Evolutionary conservation across 2,888 invertebrate species (phyloP).

Genomic region (Eurytoma adleriae): DNA sequence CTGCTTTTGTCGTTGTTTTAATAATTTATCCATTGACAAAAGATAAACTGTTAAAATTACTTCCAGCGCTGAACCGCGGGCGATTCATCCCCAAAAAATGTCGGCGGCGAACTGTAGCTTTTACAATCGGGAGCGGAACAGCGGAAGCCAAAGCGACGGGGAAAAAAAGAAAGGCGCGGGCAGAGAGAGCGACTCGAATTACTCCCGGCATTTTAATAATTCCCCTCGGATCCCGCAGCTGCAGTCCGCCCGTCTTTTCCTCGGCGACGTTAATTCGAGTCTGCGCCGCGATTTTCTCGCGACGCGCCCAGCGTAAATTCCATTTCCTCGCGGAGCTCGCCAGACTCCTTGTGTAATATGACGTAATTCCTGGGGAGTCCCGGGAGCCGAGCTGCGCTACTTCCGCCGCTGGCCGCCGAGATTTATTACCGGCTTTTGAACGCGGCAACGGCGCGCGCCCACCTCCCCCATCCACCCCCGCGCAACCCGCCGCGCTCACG

Average conservation of each 20-base stretch:
- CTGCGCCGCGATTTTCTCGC: slow-evolving; percentile 12
- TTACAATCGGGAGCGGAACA: not conserved
- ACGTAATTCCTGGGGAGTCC: slow-evolving; percentile 30
- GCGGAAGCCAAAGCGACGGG: not conserved
- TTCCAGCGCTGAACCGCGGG: not conserved
- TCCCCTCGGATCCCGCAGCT: not conserved
- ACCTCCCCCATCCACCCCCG: not conserved
- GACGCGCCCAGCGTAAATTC: slow-evolving; percentile 29
- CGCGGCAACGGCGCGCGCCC: not conserved
- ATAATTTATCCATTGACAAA: too few species aligned
- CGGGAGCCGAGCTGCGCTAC: slow-evolving; percentile 6
- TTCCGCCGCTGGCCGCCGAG: slow-evolving; percentile 22
- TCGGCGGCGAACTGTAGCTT: not conserved
- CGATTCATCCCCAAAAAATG: too few species aligned
- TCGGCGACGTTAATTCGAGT: slow-evolving; percentile 21
- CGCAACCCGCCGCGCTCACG: not conserved
- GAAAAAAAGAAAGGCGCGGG: not conserved
- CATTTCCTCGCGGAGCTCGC: slow-evolving; percentile 34
- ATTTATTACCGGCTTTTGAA: slow-evolving; percentile 42
- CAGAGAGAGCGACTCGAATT: slow-evolving; percentile 23
- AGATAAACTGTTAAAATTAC: slow-evolving; percentile 18
- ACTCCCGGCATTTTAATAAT: slow-evolving; percentile 49
- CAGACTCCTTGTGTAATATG: slow-evolving; percentile 25
- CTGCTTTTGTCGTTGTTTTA: too few species aligned
- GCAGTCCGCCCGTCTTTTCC: slow-evolving; percentile 3